phyloP scores from a whole-genome alignment of 1,140 invertebrate species.

The Drosophila nikananu region DNA sequence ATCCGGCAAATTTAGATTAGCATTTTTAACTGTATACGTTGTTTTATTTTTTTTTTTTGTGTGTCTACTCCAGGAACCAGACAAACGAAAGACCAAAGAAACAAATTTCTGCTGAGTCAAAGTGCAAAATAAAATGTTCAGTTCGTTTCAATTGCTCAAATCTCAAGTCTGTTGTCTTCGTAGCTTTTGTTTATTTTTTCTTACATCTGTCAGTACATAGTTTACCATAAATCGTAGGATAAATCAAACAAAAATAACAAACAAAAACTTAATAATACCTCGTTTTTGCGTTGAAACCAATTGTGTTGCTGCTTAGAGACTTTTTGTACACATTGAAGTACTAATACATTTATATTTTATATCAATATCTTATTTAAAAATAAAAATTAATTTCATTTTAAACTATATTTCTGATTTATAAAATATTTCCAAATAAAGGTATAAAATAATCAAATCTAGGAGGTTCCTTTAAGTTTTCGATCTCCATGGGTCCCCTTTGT shows the following conservation, averaged over 20 bases:
- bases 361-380: no score
- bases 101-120: constrained; percentile 54
- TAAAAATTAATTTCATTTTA: no score
- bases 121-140: constrained; percentile 48
- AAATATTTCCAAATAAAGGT: no score
- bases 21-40: constrained; percentile 1
- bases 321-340: no score
- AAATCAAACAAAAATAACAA: no score
- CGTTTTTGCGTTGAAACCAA: no score
- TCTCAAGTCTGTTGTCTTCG: background rate
- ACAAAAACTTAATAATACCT: no score
- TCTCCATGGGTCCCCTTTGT: constrained; percentile 5
- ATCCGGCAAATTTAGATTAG: constrained; percentile 56
- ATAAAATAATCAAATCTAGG: no score
- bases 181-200: background rate
- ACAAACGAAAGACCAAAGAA: constrained; percentile 55
- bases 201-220: no score
- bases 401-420: no score
- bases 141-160: constrained; percentile 35
- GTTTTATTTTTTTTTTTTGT: constrained; percentile 5
- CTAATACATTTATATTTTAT: no score
- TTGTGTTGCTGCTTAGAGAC: no score
- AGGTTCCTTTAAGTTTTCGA: background rate
- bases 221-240: background rate
- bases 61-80: constrained; percentile 9